Conservation (phyloP, 2,113 vertebrate species). For the Gracilinanus agilis region DNA sequence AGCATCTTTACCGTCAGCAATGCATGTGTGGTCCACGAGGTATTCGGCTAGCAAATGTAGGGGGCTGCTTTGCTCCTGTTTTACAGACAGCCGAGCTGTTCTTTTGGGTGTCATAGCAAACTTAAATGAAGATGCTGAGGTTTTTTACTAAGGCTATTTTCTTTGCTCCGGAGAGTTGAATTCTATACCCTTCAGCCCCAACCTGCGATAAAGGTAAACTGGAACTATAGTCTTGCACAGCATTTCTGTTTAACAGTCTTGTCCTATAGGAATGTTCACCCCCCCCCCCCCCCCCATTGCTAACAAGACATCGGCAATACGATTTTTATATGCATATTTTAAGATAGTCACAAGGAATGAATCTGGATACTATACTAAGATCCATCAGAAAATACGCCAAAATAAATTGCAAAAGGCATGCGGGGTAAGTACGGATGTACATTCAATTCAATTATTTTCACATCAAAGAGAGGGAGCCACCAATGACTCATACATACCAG, state of each 20-base stretch:
- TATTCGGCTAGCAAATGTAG: conserved; percentile 51
- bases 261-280: conserved; percentile 36
- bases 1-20: conserved; percentile 53
- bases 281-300: background rate
- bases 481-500: conserved; percentile 74
- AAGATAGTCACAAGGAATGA: conserved; percentile 56
- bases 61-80: conserved; percentile 61
- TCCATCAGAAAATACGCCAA: conserved; percentile 50
- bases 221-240: conserved; percentile 58
- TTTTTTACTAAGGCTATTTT: conserved; percentile 44
- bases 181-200: conserved; percentile 32
- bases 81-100: conserved; percentile 53
- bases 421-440: conserved; percentile 58
- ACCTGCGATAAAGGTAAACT: conserved; percentile 58
- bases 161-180: conserved; percentile 24
- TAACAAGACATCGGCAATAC: conserved; percentile 23
- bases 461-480: conserved; percentile 73
- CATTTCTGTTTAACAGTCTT: conserved; percentile 58
- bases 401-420: conserved; percentile 67
- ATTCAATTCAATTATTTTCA: conserved; percentile 62
- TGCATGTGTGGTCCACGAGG: conserved; percentile 59
- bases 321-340: conserved; percentile 31
- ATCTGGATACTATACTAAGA: conserved; percentile 17
- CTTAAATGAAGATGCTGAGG: conserved; percentile 63
- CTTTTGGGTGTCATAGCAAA: conserved; percentile 62